Conservation (phyloP, 2,797 vertebrate species). For the Gallinago stenura region DNA sequence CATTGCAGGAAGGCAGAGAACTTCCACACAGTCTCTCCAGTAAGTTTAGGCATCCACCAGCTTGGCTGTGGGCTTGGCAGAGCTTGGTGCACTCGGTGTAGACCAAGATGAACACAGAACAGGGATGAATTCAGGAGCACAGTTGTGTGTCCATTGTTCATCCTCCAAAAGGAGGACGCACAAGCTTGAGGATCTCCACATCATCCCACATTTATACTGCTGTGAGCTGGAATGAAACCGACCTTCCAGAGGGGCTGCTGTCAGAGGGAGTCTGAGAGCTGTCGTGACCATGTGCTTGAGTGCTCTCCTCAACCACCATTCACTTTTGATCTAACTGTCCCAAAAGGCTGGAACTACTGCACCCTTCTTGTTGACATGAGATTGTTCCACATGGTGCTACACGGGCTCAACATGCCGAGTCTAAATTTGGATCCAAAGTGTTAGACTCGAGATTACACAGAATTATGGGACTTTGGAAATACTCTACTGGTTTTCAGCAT, state of each 20-base stretch:
- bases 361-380: neutral
- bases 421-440: neutral
- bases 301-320: neutral
- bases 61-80: neutral
- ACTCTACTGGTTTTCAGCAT: neutral
- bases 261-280: neutral
- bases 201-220: neutral
- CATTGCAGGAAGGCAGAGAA: neutral
- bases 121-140: neutral
- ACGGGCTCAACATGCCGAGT: neutral
- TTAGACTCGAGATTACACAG: neutral
- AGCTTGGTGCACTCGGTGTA: conserved; percentile 11
- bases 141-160: fast-evolving
- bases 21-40: neutral
- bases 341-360: neutral
- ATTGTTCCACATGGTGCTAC: neutral
- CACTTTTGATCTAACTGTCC: neutral
- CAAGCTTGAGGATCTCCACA: neutral
- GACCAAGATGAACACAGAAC: conserved; percentile 4
- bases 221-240: neutral
- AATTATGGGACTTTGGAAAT: neutral
- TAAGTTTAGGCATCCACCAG: neutral
- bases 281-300: fast-evolving
- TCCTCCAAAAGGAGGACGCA: neutral
- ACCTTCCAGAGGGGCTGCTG: neutral